These are phyloP conservation scores for Metalampra italica DNA, from an alignment of 2,888 invertebrate genomes.

Conservation along the genomic window DNA sequence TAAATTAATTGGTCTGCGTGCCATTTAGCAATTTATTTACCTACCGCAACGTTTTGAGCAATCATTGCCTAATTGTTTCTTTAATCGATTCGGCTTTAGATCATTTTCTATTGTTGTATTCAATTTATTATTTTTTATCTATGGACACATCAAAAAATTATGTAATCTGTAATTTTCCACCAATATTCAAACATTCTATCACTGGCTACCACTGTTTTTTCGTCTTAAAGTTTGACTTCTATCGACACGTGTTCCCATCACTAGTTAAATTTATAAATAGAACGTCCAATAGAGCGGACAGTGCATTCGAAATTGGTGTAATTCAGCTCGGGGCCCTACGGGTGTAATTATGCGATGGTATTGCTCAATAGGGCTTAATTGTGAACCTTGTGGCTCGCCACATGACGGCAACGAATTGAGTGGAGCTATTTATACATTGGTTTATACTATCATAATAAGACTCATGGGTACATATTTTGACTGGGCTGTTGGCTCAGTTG, in stretches of 20 bases:
- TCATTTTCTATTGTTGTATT: too few relatives aligned
- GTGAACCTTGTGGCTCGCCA: constrained; percentile 7
- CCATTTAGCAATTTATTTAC: background rate
- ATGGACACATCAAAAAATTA: too few relatives aligned
- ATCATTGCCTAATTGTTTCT: too few relatives aligned
- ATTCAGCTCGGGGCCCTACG: constrained; percentile 3
- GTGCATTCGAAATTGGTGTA: constrained; percentile 2
- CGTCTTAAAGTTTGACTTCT: background rate
- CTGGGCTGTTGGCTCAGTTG: too few relatives aligned
- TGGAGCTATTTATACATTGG: constrained; percentile 10
- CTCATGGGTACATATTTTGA: too few relatives aligned
- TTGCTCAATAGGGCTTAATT: constrained; percentile 20
- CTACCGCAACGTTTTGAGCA: too few relatives aligned
- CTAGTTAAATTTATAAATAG: constrained; percentile 8
- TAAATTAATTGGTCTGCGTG: background rate
- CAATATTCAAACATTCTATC: too few relatives aligned
- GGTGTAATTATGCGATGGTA: constrained; percentile 1
- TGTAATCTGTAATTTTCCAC: too few relatives aligned
- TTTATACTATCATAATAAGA: too few relatives aligned
- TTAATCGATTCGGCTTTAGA: too few relatives aligned
- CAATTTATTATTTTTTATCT: too few relatives aligned
- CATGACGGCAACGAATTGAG: background rate
- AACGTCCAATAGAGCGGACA: constrained; percentile 1
- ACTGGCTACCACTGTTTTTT: too few relatives aligned
- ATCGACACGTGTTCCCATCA: constrained; percentile 1